Conservation (phyloP, 1,140 invertebrate species). For the Papilio polytes region DNA sequence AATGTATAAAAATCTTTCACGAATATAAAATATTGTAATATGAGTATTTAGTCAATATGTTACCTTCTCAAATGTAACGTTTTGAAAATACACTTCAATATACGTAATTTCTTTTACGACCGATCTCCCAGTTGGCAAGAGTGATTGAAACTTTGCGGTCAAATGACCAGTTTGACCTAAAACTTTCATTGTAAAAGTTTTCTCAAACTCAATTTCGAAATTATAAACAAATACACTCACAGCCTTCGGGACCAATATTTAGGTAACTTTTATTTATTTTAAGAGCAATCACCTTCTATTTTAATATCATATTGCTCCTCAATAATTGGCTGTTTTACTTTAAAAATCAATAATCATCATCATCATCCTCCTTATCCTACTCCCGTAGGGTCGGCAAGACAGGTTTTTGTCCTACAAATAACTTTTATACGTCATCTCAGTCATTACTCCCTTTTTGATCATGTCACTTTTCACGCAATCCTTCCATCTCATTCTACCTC, state of each 20-base stretch:
- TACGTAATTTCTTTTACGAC: constrained; percentile 3
- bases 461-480: too few relatives aligned
- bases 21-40: too few relatives aligned
- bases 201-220: constrained; percentile 20
- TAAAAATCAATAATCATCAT: too few relatives aligned
- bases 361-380: too few relatives aligned
- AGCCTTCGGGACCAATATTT: neutral
- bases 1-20: too few relatives aligned
- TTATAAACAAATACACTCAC: constrained; percentile 14
- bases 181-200: constrained; percentile 27
- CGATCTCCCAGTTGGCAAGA: constrained; percentile 14
- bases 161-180: constrained; percentile 32
- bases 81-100: constrained; percentile 3
- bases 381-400: too few relatives aligned
- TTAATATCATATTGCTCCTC: neutral
- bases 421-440: too few relatives aligned
- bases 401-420: too few relatives aligned
- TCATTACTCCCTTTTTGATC: too few relatives aligned
- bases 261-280: neutral
- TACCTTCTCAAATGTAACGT: neutral
- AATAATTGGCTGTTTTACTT: neutral
- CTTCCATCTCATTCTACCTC: too few relatives aligned
- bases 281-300: neutral
- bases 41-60: neutral
- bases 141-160: constrained; percentile 33